phyloP scores from a whole-genome alignment of 2,888 invertebrate genomes.

The Cryptocheilus praepositus region DNA sequence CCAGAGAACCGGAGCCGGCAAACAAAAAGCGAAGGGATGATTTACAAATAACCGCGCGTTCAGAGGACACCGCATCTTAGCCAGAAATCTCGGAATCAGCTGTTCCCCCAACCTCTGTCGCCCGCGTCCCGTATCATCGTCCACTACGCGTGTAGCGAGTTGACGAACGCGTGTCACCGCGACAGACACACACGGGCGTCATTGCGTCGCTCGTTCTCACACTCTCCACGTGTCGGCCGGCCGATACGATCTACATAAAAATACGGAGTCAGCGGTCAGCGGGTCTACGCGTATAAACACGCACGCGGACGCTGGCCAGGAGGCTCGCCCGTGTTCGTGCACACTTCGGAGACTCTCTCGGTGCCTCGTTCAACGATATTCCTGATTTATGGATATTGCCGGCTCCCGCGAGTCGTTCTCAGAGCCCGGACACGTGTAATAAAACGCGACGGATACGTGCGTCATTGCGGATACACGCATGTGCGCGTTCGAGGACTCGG shows the following conservation, averaged over 20 bases:
- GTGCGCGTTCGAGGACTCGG: constrained; percentile 21
- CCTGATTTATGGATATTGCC: constrained; percentile 67
- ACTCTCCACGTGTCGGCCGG: constrained; percentile 62
- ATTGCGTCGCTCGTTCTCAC: constrained; percentile 66
- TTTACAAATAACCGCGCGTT: background rate
- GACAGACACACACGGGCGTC: constrained; percentile 34
- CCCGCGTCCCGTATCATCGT: background rate
- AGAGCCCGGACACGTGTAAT: constrained; percentile 59
- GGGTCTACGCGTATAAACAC: constrained; percentile 52
- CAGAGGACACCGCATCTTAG: constrained; percentile 1
- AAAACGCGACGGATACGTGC: constrained; percentile 60
- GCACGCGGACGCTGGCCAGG: background rate
- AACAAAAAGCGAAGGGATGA: constrained; percentile 5
- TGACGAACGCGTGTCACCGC: constrained; percentile 19
- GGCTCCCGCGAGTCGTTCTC: constrained; percentile 53
- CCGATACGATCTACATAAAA: constrained; percentile 68
- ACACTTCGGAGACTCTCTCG: constrained; percentile 31
- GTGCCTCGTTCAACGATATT: constrained; percentile 62
- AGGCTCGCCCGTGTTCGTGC: constrained; percentile 24
- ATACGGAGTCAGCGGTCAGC: constrained; percentile 66
- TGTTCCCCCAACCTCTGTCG: background rate
- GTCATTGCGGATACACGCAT: constrained; percentile 45
- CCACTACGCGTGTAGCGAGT: background rate
- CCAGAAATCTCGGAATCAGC: constrained; percentile 2
- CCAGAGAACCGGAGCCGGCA: background rate